phyloP scores from a whole-genome alignment of 2,888 invertebrate species.

The Priocnemis perturbator region DNA sequence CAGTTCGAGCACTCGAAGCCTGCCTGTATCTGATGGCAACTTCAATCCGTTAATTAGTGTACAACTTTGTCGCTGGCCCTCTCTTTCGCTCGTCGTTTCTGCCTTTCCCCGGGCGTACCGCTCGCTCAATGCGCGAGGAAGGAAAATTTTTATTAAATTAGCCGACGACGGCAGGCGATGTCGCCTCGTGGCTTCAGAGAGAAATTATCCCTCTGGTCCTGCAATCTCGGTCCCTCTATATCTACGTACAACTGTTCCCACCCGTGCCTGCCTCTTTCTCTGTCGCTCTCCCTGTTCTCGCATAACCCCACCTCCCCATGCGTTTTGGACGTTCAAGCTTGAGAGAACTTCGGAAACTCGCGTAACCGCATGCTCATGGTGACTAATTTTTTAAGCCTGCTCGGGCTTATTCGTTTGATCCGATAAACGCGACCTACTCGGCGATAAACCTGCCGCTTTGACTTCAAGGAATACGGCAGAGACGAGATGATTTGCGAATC shows the following conservation, averaged over 20 bases:
- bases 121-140: conserved; percentile 24
- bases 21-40: conserved; percentile 67
- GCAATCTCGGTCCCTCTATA: conserved; percentile 15
- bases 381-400: conserved; percentile 52
- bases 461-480: background rate
- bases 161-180: conserved; percentile 39
- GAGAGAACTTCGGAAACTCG: conserved; percentile 50
- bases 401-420: conserved; percentile 14
- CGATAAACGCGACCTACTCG: conserved; percentile 14
- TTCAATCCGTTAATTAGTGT: conserved; percentile 71
- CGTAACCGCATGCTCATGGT: conserved; percentile 44
- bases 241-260: conserved; percentile 12
- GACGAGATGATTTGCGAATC: too few relatives aligned
- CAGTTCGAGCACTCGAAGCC: conserved; percentile 58
- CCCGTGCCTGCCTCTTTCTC: conserved; percentile 1
- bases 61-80: conserved; percentile 60
- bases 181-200: conserved; percentile 46
- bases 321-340: conserved; percentile 45
- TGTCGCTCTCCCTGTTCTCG: conserved; percentile 26
- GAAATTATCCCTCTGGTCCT: conserved; percentile 35
- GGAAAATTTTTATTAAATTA: conserved; percentile 59
- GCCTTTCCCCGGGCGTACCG: conserved; percentile 7
- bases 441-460: conserved; percentile 4
- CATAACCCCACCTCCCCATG: conserved; percentile 16
- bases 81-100: conserved; percentile 30